Base-by-base conservation (phyloP, 2,113 vertebrate genomes). In the Irena cyanogastra region DNA sequence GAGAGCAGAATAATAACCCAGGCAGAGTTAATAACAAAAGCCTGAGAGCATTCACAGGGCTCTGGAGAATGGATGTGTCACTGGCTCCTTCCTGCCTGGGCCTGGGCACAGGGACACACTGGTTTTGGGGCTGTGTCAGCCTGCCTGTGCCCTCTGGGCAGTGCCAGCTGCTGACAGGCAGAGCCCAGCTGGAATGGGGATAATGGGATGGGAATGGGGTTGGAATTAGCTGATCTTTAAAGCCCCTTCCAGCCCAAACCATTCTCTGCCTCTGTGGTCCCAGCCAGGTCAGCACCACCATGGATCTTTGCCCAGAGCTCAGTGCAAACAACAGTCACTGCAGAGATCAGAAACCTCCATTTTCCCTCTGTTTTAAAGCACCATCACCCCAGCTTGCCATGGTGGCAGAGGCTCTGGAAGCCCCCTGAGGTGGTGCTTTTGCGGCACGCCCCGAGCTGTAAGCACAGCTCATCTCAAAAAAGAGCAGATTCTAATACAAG, bases 1-100 rank as follows among this genome's bases (percentile, higher is more conserved):
- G 74, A 84, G 91, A 92, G 69, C 74, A 87, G 74, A 89, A 71
- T 81, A 89, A 94, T n/a, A 82, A 87, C 87, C 68, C 47, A 68
- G 64, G 5, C 33, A 63, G 60, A 83, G 69, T 72, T 76, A 4
- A 61, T 60, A 71, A 75, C 20, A 39, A 89, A 66, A 89, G 47
- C 61, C 53, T 91, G 80, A 41, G 47, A 52, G 53, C 56, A 53
- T 35, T 57, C 61, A 11, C 77, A 71, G 0, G 26, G 65, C 71
- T 66, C 83, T 79, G 12, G 16, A 14, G 28, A 57, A 35, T 4
- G 57, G 15, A 28, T 56, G 64, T 94, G 74, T 19, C 91, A 60
- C 64, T 13, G 41, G 37, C 39, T 87, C 17, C 60, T 37, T 63
- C 64, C 56, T 94, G 72, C 47, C 60, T 17, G 64, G 30, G 63